Conservation (phyloP, 2,797 vertebrate genomes). For the Chloroceryle amazona region DNA sequence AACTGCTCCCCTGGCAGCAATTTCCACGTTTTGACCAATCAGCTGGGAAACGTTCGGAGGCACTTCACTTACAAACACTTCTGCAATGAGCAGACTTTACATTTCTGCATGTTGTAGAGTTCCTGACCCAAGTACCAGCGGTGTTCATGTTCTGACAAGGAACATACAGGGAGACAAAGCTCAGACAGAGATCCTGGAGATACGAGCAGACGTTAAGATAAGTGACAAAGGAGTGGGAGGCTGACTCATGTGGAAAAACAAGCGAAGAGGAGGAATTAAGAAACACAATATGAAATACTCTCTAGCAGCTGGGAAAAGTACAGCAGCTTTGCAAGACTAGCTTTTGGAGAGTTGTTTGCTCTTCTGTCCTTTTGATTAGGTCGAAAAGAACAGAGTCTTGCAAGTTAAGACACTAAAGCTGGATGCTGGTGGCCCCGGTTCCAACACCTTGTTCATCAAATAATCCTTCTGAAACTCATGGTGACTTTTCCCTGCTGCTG, state of each 20-base stretch:
- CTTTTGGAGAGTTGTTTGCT: background rate
- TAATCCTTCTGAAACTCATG: fast-evolving
- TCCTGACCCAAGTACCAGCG: background rate
- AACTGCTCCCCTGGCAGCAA: background rate
- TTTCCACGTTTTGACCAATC: background rate
- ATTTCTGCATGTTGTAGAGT: background rate
- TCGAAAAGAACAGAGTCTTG: background rate
- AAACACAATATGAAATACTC: background rate
- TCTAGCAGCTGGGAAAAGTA: background rate
- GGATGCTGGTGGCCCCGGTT: background rate
- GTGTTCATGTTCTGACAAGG: background rate
- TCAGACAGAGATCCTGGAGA: background rate
- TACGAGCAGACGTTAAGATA: background rate
- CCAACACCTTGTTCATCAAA: background rate
- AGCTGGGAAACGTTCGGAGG: conserved; percentile 18
- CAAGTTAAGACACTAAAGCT: background rate
- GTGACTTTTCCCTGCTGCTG: background rate
- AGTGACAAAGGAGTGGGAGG: background rate
- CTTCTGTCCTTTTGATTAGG: background rate
- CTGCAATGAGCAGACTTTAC: background rate
- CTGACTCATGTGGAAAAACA: background rate
- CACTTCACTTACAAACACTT: background rate
- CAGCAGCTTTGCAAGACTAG: background rate
- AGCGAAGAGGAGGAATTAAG: background rate
- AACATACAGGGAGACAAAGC: fast-evolving